Conservation (phyloP, 2,888 invertebrate genomes). For the Nemoura dubitans region DNA sequence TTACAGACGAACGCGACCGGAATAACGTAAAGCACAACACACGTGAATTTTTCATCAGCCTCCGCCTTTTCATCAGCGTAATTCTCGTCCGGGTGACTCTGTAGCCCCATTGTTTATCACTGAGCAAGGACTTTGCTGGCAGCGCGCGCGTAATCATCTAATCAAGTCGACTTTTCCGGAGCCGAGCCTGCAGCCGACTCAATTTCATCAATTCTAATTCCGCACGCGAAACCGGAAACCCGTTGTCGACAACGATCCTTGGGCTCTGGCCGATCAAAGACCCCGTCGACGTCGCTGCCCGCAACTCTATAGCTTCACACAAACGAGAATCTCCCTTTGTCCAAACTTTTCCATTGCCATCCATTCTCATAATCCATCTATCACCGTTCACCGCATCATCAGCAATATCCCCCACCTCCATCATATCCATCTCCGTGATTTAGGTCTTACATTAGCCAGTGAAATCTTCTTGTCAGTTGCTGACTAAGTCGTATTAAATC, state of each 20-base stretch:
- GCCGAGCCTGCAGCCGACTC: not conserved
- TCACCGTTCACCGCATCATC: conserved; percentile 7
- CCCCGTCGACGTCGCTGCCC: not conserved
- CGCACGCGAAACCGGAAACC: not conserved
- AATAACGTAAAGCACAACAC: not conserved
- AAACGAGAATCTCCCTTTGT: not conserved
- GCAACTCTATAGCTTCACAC: not conserved
- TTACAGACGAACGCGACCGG: not conserved
- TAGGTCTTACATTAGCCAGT: conserved; percentile 4
- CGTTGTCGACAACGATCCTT: conserved; percentile 15
- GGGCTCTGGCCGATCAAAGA: conserved; percentile 16
- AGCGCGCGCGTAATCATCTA: conserved; percentile 18
- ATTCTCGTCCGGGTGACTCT: not conserved
- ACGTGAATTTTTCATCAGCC: conserved; percentile 30
- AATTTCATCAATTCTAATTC: conserved; percentile 27
- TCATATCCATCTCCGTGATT: conserved; percentile 7
- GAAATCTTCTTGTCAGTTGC: conserved; percentile 35
- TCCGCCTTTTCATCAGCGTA: conserved; percentile 28
- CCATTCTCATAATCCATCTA: not conserved
- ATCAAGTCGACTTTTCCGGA: not conserved
- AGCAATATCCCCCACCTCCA: not conserved
- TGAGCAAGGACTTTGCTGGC: not conserved
- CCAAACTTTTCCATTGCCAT: not conserved
- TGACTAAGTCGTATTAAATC: conserved; percentile 37
- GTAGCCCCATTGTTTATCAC: conserved; percentile 1